phyloP scores from a whole-genome alignment of 2,888 invertebrate species.

The Drosophila mimica region DNA sequence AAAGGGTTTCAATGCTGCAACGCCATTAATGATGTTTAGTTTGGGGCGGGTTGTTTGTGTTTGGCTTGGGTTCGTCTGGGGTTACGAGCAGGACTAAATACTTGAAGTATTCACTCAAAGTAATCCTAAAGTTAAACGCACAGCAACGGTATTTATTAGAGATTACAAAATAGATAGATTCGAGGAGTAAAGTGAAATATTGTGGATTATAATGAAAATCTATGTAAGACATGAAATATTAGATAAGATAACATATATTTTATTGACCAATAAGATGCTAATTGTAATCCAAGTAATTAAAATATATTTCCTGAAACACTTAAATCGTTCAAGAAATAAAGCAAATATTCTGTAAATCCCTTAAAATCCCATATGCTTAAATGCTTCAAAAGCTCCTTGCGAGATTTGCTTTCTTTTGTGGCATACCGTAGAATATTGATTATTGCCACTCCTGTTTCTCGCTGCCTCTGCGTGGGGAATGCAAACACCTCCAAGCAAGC shows the following conservation, averaged over 20 bases:
- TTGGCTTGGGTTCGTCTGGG: neutral
- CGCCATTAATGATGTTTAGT: constrained; percentile 55
- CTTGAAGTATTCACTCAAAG: constrained; percentile 31
- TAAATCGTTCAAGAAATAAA: neutral
- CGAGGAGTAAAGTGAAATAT: neutral
- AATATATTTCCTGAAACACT: neutral
- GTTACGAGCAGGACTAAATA: constrained; percentile 5
- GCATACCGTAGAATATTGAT: neutral
- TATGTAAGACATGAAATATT: neutral
- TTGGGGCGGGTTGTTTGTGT: constrained; percentile 10
- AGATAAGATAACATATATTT: neutral
- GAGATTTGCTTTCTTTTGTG: neutral
- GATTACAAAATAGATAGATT: constrained; percentile 31
- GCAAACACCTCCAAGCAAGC: constrained; percentile 1
- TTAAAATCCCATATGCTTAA: neutral
- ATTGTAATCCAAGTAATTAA: neutral
- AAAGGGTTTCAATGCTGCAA: constrained; percentile 45
- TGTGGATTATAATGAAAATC: neutral
- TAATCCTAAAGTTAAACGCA: constrained; percentile 33
- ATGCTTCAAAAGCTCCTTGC: neutral
- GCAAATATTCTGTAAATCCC: neutral
- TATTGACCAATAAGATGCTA: too few relatives aligned
- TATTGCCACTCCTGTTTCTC: neutral
- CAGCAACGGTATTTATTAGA: constrained; percentile 34
- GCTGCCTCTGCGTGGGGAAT: neutral